These are phyloP conservation scores for Isaurus tuberculatus DNA, from an alignment of 92 coral and sea anemone genomes.

Conservation along the genomic window DNA sequence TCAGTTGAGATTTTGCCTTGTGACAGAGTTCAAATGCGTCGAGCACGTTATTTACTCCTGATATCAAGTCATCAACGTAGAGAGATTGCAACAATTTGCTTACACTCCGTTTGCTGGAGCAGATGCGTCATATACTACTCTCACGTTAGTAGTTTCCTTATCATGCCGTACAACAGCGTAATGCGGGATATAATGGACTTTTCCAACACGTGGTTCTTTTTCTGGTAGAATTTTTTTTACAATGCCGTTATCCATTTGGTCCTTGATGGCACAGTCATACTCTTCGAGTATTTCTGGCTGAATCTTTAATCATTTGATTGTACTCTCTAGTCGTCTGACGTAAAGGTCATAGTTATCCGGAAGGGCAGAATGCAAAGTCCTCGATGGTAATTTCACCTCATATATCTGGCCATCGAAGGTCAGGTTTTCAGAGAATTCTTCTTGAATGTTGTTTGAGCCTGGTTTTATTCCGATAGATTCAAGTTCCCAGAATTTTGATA, in stretches of 20 bases:
- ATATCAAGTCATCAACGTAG: slow-evolving; percentile 23
- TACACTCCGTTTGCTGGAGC: slow-evolving; percentile 18
- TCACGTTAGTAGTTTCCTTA: slow-evolving; percentile 10
- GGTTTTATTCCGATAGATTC: slow-evolving; percentile 9
- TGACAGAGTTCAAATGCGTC: not conserved
- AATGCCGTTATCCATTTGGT: not conserved
- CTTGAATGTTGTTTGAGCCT: slow-evolving; percentile 7
- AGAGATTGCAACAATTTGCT: not conserved
- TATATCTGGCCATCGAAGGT: not conserved
- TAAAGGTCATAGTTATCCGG: not conserved
- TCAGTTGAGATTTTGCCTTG: not conserved
- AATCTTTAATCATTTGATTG: not conserved
- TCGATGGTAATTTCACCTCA: slow-evolving; percentile 20
- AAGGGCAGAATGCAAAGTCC: not conserved
- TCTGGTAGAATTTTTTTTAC: not conserved
- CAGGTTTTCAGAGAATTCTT: not conserved
- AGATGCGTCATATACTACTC: slow-evolving; percentile 18
- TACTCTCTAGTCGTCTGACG: not conserved
- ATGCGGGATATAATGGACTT: slow-evolving; percentile 9
- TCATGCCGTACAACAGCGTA: slow-evolving; percentile 16
- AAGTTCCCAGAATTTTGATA: slow-evolving; percentile 6
- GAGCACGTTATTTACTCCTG: slow-evolving; percentile 3
- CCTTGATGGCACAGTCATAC: slow-evolving; percentile 7
- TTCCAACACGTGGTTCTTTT: slow-evolving; percentile 8
- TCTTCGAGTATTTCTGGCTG: not conserved